Conservation (phyloP, 1,140 invertebrate genomes). For the Aphidius gifuensis region DNA sequence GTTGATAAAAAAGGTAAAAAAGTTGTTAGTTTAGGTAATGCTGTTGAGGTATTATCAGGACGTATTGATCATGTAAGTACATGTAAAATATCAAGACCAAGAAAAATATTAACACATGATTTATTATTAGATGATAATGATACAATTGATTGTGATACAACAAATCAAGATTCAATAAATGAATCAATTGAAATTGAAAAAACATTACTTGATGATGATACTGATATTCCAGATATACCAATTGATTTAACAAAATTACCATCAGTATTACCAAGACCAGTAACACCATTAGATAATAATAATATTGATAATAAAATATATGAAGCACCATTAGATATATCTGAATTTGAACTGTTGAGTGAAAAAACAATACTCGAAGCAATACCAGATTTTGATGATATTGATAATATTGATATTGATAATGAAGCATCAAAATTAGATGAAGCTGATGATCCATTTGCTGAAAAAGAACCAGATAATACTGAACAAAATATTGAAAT, state of each 20-base stretch:
- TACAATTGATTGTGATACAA: constrained; percentile 17
- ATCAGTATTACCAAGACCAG: constrained; percentile 37
- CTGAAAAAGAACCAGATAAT: constrained; percentile 39
- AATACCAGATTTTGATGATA: constrained; percentile 51
- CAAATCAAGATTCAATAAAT: constrained; percentile 22
- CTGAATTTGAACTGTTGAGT: constrained; percentile 47
- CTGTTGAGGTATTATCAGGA: constrained; percentile 81
- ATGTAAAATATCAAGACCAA: constrained; percentile 57
- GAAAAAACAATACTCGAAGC: constrained; percentile 50
- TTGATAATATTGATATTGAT: constrained; percentile 43
- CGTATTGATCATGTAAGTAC: constrained; percentile 66
- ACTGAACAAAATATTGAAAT: constrained; percentile 40
- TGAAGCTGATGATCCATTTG: constrained; percentile 48
- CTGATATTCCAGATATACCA: constrained; percentile 59
- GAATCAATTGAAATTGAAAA: constrained; percentile 49
- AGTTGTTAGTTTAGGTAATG: constrained; percentile 75
- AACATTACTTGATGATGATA: constrained; percentile 72
- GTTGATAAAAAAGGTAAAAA: constrained; percentile 75
- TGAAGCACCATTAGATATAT: constrained; percentile 39
- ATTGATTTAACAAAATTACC: constrained; percentile 61
- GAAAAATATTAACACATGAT: constrained; percentile 61
- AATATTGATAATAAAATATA: constrained; percentile 25
- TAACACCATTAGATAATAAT: constrained; percentile 29
- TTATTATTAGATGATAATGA: constrained; percentile 66
- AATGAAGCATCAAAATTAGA: constrained; percentile 34